These are phyloP conservation scores for Coracias cyanogaster DNA, from an alignment of 2,797 vertebrate species.

Conservation along the genomic window DNA sequence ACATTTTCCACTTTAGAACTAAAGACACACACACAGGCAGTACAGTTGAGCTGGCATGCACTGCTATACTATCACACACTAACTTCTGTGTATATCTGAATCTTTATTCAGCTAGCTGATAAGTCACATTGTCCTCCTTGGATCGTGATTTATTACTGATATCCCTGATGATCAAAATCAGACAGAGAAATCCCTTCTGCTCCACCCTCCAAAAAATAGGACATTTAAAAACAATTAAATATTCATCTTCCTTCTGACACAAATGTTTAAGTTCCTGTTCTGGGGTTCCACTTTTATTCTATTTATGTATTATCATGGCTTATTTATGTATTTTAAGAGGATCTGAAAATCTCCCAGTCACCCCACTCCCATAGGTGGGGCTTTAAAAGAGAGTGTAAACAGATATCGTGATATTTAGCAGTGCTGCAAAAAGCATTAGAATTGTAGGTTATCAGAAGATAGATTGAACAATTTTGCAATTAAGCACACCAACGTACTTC, in stretches of 20 bases:
- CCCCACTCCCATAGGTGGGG: background rate
- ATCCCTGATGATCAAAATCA: background rate
- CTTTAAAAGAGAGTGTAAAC: background rate
- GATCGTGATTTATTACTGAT: background rate
- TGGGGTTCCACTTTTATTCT: background rate
- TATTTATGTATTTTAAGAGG: background rate
- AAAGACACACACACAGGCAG: background rate
- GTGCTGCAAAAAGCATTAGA: background rate
- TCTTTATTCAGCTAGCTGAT: background rate
- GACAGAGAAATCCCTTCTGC: background rate
- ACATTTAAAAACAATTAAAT: background rate
- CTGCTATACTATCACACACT: background rate
- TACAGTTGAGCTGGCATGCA: background rate
- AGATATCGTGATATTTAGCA: background rate
- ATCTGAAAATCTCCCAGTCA: background rate
- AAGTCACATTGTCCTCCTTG: background rate
- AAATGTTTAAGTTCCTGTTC: background rate
- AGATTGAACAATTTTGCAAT: background rate
- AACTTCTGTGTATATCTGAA: background rate
- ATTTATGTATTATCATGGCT: background rate
- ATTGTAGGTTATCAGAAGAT: background rate
- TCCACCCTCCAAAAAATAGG: background rate
- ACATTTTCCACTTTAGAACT: slow-evolving; percentile 61
- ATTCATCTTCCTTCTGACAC: background rate
- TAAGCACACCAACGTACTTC: background rate